These are phyloP conservation scores for Semaprochilodus insignis DNA, from an alignment of 2,797 vertebrate genomes.

Conservation along the genomic window DNA sequence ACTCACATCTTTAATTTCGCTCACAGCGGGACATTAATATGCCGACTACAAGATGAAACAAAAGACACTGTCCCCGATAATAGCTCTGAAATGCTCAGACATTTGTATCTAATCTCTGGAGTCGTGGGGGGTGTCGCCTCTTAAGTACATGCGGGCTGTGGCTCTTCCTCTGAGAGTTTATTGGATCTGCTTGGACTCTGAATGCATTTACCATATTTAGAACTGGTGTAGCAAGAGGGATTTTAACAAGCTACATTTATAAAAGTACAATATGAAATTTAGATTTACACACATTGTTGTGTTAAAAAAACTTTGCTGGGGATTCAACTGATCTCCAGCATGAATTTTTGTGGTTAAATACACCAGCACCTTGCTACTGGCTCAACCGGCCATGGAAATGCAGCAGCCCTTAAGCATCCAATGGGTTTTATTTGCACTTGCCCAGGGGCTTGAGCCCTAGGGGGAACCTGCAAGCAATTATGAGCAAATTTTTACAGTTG, in stretches of 20 bases:
- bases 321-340: not conserved
- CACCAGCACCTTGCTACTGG: too few relatives aligned
- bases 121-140: not conserved
- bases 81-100: slow-evolving; percentile 40
- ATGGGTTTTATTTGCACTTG: too few relatives aligned
- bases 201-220: not conserved
- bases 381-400: too few relatives aligned
- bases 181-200: not conserved
- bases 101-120: slow-evolving; percentile 28
- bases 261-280: not conserved
- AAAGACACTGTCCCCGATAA: slow-evolving; percentile 47
- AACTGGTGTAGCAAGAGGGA: not conserved
- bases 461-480: too few relatives aligned
- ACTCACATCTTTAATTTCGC: slow-evolving; percentile 66
- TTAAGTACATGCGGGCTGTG: slow-evolving; percentile 21
- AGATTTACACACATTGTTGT: not conserved
- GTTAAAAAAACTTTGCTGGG: not conserved
- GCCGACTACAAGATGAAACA: slow-evolving; percentile 51
- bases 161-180: not conserved
- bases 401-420: too few relatives aligned
- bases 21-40: slow-evolving; percentile 57
- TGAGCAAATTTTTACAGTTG: too few relatives aligned
- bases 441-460: too few relatives aligned
- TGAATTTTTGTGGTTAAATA: not conserved
- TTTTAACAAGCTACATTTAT: not conserved